Conservation (phyloP, 2,113 vertebrate genomes). For the Caracal caracal region DNA sequence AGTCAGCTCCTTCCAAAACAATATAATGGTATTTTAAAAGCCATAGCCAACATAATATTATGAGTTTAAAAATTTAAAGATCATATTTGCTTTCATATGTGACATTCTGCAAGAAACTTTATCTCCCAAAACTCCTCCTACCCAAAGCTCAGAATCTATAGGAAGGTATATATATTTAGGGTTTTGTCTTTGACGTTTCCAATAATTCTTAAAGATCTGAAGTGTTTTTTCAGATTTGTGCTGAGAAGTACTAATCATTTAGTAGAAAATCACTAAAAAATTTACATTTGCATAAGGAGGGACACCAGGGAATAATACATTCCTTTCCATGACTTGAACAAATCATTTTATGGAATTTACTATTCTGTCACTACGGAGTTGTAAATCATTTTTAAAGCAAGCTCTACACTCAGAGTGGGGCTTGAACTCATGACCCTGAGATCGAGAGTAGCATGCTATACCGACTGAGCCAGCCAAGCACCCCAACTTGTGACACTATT, state of each 20-base stretch:
- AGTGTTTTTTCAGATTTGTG: background rate
- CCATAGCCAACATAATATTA: background rate
- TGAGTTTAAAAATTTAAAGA: background rate
- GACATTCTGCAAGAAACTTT: background rate
- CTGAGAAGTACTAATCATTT: background rate
- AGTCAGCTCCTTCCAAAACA: background rate
- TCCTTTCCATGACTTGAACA: background rate
- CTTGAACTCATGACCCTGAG: background rate
- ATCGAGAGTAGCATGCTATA: background rate
- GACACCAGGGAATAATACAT: background rate
- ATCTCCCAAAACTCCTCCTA: background rate
- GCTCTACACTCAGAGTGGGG: background rate
- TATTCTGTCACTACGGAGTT: background rate
- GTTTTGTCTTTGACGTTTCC: background rate
- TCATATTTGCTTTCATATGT: background rate
- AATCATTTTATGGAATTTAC: background rate
- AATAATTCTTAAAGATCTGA: background rate
- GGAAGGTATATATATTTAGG: background rate
- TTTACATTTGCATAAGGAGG: background rate
- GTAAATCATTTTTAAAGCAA: background rate
- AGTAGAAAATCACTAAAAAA: background rate
- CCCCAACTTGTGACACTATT: background rate
- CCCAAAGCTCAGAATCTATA: background rate
- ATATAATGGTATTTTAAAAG: background rate
- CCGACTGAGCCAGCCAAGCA: background rate